Evolutionary conservation across 2,113 vertebrate genomes (phyloP), one percentile per base, ranked within the genome.

Genomic region (Craseonycteris thonglongyai): DNA sequence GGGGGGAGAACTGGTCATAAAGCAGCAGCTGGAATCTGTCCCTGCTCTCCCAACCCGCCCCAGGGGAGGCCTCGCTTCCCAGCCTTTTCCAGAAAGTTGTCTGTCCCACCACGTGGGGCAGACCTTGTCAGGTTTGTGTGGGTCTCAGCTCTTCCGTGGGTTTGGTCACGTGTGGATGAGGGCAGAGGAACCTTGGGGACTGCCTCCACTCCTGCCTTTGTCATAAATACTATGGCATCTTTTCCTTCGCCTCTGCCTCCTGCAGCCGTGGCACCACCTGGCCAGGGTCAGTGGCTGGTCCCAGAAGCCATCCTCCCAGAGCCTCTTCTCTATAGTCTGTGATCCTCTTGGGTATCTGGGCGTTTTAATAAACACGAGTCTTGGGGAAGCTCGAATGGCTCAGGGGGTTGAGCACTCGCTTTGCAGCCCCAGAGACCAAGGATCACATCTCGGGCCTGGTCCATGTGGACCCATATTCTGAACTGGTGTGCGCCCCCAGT

Each of bases 101-200:
- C 38, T 7, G 3, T 24, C 21, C 45, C 18, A 0, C 7, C 54
- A 1, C 0, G 0, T 16, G 26, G 24, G n/a, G 12, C 58, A 18
- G 71, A 35, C 8, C 10, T 10, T 3, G 0, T 2, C n/a, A 84
- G 26, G 33, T 19, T 54, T 56, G 21, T 19, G n/a, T 16, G 61
- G 45, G 45, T 66, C 61, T 35, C 13, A 71, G 58, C 40, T 91
- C 28, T 51, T 76, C 30, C 9, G 28, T 13, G 33, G 65, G 38
- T 15, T 54, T 75, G 76, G 51, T 45, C 24, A 0, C 18, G 3
- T 58, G 47, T 26, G n/a, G 92, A 47, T 0, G 6, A 61, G 3
- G n/a, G 45, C 40, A 40, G 10, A 21, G 10, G 30, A 30, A 38
- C 3, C 4, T 21, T 24, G 22, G 30, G 40, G 18, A 1, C 24